Conservation (phyloP, 2,113 vertebrate genomes). For the Salvelinus fontinalis region DNA sequence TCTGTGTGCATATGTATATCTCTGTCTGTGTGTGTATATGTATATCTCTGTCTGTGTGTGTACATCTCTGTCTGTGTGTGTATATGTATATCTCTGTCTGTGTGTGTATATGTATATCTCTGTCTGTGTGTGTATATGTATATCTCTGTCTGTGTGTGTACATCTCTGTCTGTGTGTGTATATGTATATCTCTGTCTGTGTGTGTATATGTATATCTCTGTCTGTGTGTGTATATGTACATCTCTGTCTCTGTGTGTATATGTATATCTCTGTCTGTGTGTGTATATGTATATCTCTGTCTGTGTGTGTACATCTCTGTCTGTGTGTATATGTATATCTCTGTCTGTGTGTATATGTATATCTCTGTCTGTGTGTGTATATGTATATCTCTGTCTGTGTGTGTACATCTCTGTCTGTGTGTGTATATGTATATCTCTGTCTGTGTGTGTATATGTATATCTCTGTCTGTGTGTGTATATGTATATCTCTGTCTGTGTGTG, state of each 20-base stretch:
- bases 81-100: not conserved
- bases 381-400: too few relatives aligned
- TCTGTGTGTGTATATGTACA: conserved; percentile 4
- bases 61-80: conserved; percentile 11
- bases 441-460: conserved; percentile 5
- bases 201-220: not conserved
- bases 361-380: not conserved
- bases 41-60: conserved; percentile 12
- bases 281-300: not conserved
- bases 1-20: too few relatives aligned
- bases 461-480: not conserved
- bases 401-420: conserved; percentile 2
- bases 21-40: conserved; percentile 8
- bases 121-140: conserved; percentile 7
- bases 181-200: not conserved
- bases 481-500: too few relatives aligned
- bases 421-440: not conserved
- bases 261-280: conserved; percentile 1
- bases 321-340: not conserved
- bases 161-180: not conserved
- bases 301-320: not conserved
- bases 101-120: not conserved
- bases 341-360: not conserved
- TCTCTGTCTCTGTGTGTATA: conserved; percentile 9
- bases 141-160: not conserved